These are phyloP conservation scores for Paraplagusia blochii DNA, from an alignment of 2,113 vertebrate species.

Conservation along the genomic window DNA sequence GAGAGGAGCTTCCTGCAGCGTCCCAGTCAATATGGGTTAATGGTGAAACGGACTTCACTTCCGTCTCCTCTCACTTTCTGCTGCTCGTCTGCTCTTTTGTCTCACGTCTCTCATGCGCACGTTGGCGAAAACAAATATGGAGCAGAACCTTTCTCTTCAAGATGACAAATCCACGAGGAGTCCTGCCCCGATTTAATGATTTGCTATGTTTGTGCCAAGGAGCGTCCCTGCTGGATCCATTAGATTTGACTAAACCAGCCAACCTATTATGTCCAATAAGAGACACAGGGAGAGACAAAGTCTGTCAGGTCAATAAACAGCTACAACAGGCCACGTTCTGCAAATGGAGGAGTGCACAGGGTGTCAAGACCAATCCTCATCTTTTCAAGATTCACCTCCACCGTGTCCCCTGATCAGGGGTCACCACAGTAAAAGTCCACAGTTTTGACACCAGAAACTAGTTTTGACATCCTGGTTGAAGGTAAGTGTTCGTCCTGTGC, in stretches of 20 bases:
- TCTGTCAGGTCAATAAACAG: slow-evolving; percentile 47
- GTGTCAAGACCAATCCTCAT: slow-evolving; percentile 23
- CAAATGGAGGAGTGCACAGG: slow-evolving; percentile 34
- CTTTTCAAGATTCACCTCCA: too few relatives aligned
- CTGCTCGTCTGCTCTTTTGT: slow-evolving; percentile 17
- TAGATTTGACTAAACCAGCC: slow-evolving; percentile 48
- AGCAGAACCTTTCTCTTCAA: slow-evolving; percentile 38
- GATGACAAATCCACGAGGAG: slow-evolving; percentile 43
- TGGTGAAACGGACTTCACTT: slow-evolving; percentile 54
- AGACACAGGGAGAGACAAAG: slow-evolving; percentile 41
- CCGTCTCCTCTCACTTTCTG: slow-evolving; percentile 22
- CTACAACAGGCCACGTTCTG: slow-evolving; percentile 27
- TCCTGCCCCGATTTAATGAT: slow-evolving; percentile 58
- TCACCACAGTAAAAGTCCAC: too few relatives aligned
- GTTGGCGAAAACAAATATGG: slow-evolving; percentile 24
- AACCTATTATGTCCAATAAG: slow-evolving; percentile 61
- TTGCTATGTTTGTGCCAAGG: slow-evolving; percentile 57
- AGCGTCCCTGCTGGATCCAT: slow-evolving; percentile 52
- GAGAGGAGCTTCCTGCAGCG: slow-evolving; percentile 59
- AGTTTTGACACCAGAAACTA: too few relatives aligned
- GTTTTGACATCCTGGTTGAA: too few relatives aligned
- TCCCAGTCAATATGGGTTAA: slow-evolving; percentile 68
- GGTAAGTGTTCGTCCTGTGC: too few relatives aligned
- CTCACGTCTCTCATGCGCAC: slow-evolving; percentile 2
- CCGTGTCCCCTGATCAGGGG: too few relatives aligned